These are phyloP conservation scores for Platynereis dumerilii DNA, from an alignment of 2,888 invertebrate genomes.

Conservation along the genomic window DNA sequence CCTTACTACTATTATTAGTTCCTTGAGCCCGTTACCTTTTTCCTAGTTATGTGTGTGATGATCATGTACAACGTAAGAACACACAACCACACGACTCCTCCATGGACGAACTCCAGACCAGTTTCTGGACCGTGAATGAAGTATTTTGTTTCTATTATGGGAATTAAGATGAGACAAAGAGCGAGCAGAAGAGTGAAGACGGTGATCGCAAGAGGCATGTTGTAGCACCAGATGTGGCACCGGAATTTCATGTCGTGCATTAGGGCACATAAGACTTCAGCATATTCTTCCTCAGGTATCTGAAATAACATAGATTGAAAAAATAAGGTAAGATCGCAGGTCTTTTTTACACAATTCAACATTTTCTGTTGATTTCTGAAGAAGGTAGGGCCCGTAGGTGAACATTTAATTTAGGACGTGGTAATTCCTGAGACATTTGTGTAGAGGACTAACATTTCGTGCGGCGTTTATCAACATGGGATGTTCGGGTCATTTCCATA, in stretches of 20 bases:
- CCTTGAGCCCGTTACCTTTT: constrained; percentile 35
- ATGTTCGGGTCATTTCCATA: too few species aligned
- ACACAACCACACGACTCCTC: constrained; percentile 39
- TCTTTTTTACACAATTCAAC: too few species aligned
- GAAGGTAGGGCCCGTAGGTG: too few species aligned
- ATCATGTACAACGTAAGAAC: constrained; percentile 35
- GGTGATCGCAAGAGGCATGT: constrained; percentile 37
- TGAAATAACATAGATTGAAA: constrained; percentile 11
- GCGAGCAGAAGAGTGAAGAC: constrained; percentile 35
- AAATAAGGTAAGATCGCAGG: too few species aligned
- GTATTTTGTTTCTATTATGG: constrained; percentile 32
- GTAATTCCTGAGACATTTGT: too few species aligned
- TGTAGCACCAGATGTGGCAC: constrained; percentile 42
- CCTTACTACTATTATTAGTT: too few species aligned
- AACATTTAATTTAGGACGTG: too few species aligned
- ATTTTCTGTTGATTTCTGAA: too few species aligned
- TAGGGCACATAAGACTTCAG: constrained; percentile 29
- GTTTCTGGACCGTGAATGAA: constrained; percentile 24
- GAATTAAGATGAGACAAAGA: constrained; percentile 33
- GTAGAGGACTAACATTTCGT: too few species aligned
- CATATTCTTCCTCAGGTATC: constrained; percentile 36
- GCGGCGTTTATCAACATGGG: too few species aligned
- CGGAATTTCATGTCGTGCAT: constrained; percentile 37
- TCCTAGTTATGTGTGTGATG: constrained; percentile 33
- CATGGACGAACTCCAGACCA: constrained; percentile 38